phyloP scores from a whole-genome alignment of 2,888 invertebrate genomes.

The Macrosiphum euphorbiae region DNA sequence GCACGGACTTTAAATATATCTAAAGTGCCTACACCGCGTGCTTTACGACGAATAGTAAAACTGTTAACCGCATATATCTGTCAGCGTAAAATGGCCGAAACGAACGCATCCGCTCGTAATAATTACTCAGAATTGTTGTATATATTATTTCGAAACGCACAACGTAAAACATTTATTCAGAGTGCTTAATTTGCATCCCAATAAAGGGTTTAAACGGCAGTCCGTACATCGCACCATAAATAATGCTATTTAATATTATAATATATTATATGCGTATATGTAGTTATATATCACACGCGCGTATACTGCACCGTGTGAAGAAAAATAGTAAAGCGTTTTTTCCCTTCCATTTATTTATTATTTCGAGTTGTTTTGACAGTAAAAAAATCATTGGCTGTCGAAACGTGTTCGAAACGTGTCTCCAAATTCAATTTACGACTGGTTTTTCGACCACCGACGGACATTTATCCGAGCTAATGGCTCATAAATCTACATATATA shows the following conservation, averaged over 20 bases:
- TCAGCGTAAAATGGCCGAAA: neutral
- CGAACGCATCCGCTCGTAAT: constrained; percentile 5
- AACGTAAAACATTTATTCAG: constrained; percentile 3
- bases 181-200: constrained; percentile 44
- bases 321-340: constrained; percentile 18
- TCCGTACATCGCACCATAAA: neutral
- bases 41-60: constrained; percentile 17
- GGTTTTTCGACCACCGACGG: constrained; percentile 58
- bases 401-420: constrained; percentile 35
- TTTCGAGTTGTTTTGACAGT: constrained; percentile 41
- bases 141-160: constrained; percentile 13
- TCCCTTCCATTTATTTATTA: neutral
- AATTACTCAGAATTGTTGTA: neutral
- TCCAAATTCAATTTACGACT: constrained; percentile 59
- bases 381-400: constrained; percentile 43
- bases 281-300: neutral
- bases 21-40: neutral
- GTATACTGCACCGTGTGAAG: neutral
- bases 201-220: constrained; percentile 23
- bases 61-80: constrained; percentile 23
- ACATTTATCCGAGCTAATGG: constrained; percentile 61
- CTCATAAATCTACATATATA: constrained; percentile 59
- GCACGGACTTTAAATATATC: neutral
- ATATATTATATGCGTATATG: neutral
- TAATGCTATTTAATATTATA: neutral